A percentile compares a stretch with the other conserved stretches of the same genome.
Evolutionary conservation across 1,140 invertebrate genomes (phyloP).

Genomic region (Diorhabda sublineata): DNA sequence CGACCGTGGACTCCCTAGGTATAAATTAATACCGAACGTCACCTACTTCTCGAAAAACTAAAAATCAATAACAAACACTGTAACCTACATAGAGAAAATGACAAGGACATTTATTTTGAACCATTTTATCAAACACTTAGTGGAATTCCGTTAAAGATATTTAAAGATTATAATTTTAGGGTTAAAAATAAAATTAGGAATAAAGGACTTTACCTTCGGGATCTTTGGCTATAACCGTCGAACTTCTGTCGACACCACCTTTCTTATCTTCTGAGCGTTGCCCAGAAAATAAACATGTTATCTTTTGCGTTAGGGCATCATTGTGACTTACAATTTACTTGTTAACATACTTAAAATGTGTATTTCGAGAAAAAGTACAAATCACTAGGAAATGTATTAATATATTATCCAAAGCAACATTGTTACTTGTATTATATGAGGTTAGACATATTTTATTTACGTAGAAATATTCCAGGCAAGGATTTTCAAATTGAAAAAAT

Average conservation of each 20-base stretch:
- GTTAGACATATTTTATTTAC: too few species aligned
- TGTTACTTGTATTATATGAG: too few species aligned
- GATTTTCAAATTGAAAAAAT: too few species aligned
- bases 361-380: too few species aligned
- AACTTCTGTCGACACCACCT: conserved; percentile 84
- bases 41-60: conserved; percentile 1
- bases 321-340: background rate
- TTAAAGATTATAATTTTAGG: too few species aligned
- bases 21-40: background rate
- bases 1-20: background rate
- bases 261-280: conserved; percentile 76
- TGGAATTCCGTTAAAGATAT: too few species aligned
- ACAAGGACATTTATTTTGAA: too few species aligned
- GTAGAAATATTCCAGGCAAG: too few species aligned
- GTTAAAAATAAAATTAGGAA: conserved; percentile 21
- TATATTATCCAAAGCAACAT: too few species aligned
- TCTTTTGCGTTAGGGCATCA: conserved; percentile 26
- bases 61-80: background rate
- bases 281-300: conserved; percentile 48
- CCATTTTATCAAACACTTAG: too few species aligned
- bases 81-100: background rate
- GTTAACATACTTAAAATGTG: background rate
- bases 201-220: conserved; percentile 69
- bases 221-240: conserved; percentile 91
- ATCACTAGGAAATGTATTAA: too few species aligned